phyloP scores from a whole-genome alignment of 1,140 invertebrate genomes.

The Apis mellifera region Amel_HAv3.1 CM009942.2:3936501-3937000 shows the following conservation, averaged over 20 bases:
- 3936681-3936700: background rate
- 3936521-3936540: too few relatives aligned
- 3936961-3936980: constrained; percentile 98
- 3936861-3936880: constrained; percentile 90
- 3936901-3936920: constrained; percentile 94
- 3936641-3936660: too few relatives aligned
- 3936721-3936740: background rate
- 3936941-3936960: constrained; percentile 94
- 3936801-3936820: background rate
- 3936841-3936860: constrained; percentile 83
- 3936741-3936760: background rate
- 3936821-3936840: constrained; percentile 51
- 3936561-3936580: too few relatives aligned
- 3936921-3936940: constrained; percentile 85
- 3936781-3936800: background rate
- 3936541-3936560: too few relatives aligned
- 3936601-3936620: too few relatives aligned
- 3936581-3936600: too few relatives aligned
- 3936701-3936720: background rate
- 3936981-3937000: constrained; percentile 98
- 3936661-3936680: background rate
- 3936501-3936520: too few relatives aligned
- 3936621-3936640: too few relatives aligned
- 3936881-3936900: constrained; percentile 98
- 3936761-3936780: background rate